Evolutionary conservation across 2,797 vertebrate species (phyloP).

Genomic region (Myotis pilosus): DNA sequence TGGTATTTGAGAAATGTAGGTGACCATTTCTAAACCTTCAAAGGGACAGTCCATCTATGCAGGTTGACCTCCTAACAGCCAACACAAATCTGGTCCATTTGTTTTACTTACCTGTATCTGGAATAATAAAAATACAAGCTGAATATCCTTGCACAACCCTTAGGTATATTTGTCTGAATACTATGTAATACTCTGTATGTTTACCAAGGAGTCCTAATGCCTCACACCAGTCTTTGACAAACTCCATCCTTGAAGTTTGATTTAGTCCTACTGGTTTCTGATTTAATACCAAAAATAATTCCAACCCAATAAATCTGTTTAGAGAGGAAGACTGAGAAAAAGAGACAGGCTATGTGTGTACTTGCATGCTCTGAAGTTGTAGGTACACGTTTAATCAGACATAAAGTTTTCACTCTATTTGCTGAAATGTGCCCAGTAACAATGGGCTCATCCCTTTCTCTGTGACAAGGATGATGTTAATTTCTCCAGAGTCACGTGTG

Average conservation of each 20-base stretch:
- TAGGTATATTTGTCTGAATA: not conserved
- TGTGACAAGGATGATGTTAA: constrained; percentile 72
- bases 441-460: constrained; percentile 63
- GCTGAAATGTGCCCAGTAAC: not conserved
- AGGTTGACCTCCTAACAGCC: not conserved
- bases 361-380: constrained; percentile 76
- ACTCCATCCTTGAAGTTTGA: constrained; percentile 66
- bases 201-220: constrained; percentile 11
- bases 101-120: not conserved
- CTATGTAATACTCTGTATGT: not conserved
- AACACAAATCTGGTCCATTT: not conserved
- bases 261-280: constrained; percentile 72
- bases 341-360: constrained; percentile 61
- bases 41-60: not conserved
- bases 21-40: not conserved
- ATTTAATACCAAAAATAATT: constrained; percentile 75
- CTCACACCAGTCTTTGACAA: constrained; percentile 67
- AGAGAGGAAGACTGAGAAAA: constrained; percentile 73
- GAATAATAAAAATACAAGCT: not conserved
- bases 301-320: constrained; percentile 74
- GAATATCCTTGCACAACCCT: not conserved
- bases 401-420: constrained; percentile 64
- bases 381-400: constrained; percentile 76
- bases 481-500: constrained; percentile 76
- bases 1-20: not conserved